A percentile compares a stretch with the other conserved stretches of the same genome.
phyloP scores from a whole-genome alignment of 2,113 vertebrate genomes.

The Podarcis cretensis region DNA sequence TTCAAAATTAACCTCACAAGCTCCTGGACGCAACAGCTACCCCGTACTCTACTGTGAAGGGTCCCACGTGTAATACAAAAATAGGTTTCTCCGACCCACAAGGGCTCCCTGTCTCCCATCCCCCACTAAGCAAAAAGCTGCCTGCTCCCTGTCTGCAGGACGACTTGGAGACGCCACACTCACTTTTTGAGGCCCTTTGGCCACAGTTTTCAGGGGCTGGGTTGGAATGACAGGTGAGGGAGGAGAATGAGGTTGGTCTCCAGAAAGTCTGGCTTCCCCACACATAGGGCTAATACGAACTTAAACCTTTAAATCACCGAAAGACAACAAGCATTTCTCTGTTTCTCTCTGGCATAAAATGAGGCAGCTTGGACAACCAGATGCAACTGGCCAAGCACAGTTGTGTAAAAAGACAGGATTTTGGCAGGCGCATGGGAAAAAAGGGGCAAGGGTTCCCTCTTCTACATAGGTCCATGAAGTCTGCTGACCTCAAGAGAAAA shows the following conservation, averaged over 20 bases:
- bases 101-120: neutral
- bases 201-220: neutral
- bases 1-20: neutral
- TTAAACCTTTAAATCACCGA: conserved; percentile 59
- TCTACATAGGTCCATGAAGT: neutral
- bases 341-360: neutral
- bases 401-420: no score
- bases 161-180: no score
- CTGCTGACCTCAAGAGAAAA: no score
- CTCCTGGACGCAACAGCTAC: neutral
- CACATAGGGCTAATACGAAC: conserved; percentile 46
- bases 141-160: no score
- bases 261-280: conserved; percentile 24
- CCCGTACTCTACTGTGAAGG: neutral
- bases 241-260: neutral
- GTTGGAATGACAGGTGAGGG: neutral
- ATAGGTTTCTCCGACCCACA: neutral
- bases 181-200: neutral
- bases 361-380: neutral
- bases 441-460: neutral
- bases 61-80: neutral
- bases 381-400: neutral
- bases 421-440: no score
- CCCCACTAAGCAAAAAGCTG: no score
- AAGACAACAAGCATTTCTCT: conserved; percentile 7